phyloP scores from a whole-genome alignment of 2,113 vertebrate species.

The Nanger granti region DNA sequence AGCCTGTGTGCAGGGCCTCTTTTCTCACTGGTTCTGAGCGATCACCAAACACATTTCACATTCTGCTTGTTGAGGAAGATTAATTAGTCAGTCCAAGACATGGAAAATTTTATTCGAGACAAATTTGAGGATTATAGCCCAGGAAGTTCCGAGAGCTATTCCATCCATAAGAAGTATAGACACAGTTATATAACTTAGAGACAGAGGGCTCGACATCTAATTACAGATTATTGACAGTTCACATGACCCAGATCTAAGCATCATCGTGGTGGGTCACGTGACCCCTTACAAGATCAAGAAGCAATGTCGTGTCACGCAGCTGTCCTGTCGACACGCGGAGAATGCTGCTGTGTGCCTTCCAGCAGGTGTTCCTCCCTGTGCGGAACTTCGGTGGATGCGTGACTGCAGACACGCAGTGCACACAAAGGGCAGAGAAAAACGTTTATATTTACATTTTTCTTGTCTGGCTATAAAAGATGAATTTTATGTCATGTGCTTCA shows the following conservation, averaged over 20 bases:
- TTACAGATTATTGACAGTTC: background rate
- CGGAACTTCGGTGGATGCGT: background rate
- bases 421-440: background rate
- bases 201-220: background rate
- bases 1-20: background rate
- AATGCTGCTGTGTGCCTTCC: background rate
- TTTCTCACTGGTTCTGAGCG: fast-evolving
- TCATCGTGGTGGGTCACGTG: background rate
- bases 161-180: background rate
- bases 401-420: background rate
- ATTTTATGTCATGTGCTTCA: no score
- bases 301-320: no score
- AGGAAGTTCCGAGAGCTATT: background rate
- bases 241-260: background rate
- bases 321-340: background rate
- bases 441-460: background rate
- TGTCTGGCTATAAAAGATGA: background rate
- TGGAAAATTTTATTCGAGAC: background rate
- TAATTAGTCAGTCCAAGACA: background rate
- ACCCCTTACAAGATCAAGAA: background rate
- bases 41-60: background rate
- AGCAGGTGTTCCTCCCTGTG: background rate
- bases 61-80: background rate
- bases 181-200: background rate
- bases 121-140: background rate